Evolutionary conservation across 1,140 invertebrate species (phyloP).

Genomic region (Drosophila pseudoobscura): DNA sequence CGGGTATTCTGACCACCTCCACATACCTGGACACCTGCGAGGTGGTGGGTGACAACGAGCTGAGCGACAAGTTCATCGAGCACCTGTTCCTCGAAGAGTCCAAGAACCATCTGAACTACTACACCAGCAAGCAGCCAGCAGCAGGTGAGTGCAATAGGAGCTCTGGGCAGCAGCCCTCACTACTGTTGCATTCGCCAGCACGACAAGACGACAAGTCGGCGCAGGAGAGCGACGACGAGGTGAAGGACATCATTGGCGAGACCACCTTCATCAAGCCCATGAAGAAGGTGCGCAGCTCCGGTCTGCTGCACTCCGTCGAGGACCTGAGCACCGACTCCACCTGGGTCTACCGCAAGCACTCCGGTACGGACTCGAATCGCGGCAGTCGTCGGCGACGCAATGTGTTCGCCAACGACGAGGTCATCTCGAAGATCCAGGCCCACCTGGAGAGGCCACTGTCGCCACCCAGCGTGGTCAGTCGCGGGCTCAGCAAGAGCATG

Average conservation of each 20-base stretch:
- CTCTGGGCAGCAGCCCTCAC: background rate
- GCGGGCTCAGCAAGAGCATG: conserved; percentile 83
- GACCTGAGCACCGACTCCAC: conserved; percentile 90
- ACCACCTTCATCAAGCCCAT: conserved; percentile 85
- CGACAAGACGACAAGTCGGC: conserved; percentile 60
- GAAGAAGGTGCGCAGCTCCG: conserved; percentile 87
- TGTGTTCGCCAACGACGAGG: conserved; percentile 78
- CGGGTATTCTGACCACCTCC: conserved; percentile 76
- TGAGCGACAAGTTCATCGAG: conserved; percentile 80
- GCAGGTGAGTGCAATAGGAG: too few species aligned
- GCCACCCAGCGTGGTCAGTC: conserved; percentile 72
- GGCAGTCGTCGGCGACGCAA: conserved; percentile 76
- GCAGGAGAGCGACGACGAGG: conserved; percentile 85
- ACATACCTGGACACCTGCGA: conserved; percentile 79
- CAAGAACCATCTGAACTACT: conserved; percentile 80
- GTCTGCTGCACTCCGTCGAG: conserved; percentile 88
- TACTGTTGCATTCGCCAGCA: conserved; percentile 11
- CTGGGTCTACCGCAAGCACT: conserved; percentile 87
- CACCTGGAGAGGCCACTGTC: conserved; percentile 72
- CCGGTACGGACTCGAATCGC: conserved; percentile 81
- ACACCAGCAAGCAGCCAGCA: conserved; percentile 69
- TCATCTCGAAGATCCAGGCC: conserved; percentile 78
- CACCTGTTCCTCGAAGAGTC: conserved; percentile 80
- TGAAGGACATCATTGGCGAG: conserved; percentile 86
- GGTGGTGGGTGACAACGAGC: conserved; percentile 40